Conservation (phyloP, 2,888 invertebrate species). For the Netelia melanura region DNA sequence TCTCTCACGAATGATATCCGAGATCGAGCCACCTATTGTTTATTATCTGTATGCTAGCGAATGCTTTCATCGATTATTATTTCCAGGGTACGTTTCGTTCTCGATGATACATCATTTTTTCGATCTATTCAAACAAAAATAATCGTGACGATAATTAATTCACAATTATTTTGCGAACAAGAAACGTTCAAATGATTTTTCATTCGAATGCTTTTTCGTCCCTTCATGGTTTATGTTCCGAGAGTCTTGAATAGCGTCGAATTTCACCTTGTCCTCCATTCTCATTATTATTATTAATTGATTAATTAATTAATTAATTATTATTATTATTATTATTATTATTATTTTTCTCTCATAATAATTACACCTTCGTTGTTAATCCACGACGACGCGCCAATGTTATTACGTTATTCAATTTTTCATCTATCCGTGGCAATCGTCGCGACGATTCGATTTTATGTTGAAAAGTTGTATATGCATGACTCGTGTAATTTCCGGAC, state of each 20-base stretch:
- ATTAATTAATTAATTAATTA: constrained; percentile 18
- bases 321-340: constrained; percentile 24
- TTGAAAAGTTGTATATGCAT: constrained; percentile 77
- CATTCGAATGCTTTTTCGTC: constrained; percentile 31
- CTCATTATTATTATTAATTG: constrained; percentile 13
- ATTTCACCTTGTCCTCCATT: constrained; percentile 42
- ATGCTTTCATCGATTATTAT: constrained; percentile 68
- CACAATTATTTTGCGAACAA: constrained; percentile 12
- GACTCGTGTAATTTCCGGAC: constrained; percentile 67
- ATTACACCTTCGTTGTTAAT: constrained; percentile 23
- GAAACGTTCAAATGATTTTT: constrained; percentile 35
- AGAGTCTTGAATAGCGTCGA: constrained; percentile 40
- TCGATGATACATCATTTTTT: not conserved
- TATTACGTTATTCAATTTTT: constrained; percentile 42
- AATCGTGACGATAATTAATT: not conserved
- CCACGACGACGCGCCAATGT: constrained; percentile 43
- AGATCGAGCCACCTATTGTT: constrained; percentile 57
- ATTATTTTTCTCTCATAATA: constrained; percentile 33
- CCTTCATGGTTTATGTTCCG: constrained; percentile 62
- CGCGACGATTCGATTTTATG: constrained; percentile 63
- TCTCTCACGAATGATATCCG: constrained; percentile 53
- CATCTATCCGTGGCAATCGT: constrained; percentile 2
- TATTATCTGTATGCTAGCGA: constrained; percentile 73
- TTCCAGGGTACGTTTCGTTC: constrained; percentile 1
- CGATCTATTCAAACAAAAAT: not conserved